Base-by-base conservation (phyloP, 2,888 invertebrate species). In the Polymixis lichenea region DNA sequence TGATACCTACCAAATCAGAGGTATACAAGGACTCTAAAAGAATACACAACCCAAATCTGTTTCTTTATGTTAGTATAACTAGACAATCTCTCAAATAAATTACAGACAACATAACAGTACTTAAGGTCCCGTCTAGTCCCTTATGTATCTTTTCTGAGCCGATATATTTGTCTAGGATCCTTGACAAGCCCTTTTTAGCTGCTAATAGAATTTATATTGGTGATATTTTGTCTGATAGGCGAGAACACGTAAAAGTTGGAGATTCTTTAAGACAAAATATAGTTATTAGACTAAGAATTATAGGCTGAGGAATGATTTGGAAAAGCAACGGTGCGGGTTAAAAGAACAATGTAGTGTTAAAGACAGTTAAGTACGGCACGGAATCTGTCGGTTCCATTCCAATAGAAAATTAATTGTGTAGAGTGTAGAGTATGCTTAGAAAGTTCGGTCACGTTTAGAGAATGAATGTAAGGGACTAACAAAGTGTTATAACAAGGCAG, bases 121-220 rank as follows among this genome's bases (percentile, higher is more conserved):
- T 70, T 78, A 46, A 55, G 66, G 43, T 43, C 32, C 25, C 46
- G 61, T 72, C 53, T 56, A 64, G 56, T 61, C 66, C 65, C 62
- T 28, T 65, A 25, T 55, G 69, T 69, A 53, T 62, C 51, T 66
- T 74, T 38, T 71, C 43, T 51, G 38, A 74, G 65, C 53, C 61
- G 46, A 74, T 74, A 74, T 72, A 74, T 71, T 74, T 72, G 64
- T 71, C 77, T 72, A 61, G 68, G 55, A 38, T 49, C 60, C 32
- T 66, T 56, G 38, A 72, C 19, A 55, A 74, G 55, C 32, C 61
- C 51, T 70, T 66, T 38, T 70, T 32, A 79, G 56, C 60, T 28
- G 8, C 32, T 68, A 17, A 75, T 71, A 32, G 69, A 75, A 60
- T 75, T 55, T 55, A 65, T 55, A 49, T 64, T n/a, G 49, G 74